Evolutionary conservation across 2,888 invertebrate species (phyloP), one percentile per base, ranked within the genome.

Genomic region (Conchocele bisecta): DNA sequence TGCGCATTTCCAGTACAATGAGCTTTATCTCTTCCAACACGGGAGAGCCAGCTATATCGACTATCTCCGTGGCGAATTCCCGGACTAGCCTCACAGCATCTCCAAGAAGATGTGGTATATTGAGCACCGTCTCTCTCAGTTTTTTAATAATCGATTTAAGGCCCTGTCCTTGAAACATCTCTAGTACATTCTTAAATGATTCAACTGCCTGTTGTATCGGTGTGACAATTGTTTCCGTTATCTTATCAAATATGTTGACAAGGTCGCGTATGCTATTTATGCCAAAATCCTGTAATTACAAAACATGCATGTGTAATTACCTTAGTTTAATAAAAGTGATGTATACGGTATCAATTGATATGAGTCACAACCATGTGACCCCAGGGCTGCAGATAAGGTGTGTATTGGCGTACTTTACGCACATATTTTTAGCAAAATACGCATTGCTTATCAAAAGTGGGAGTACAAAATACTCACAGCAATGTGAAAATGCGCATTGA

Each of bases 221-320:
- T 13, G 64, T 53, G 20, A 80, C 65, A 17, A 83, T 74, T 11
- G 68, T 76, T 1, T 33, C 74, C 9, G 75, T 53, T 9, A 83
- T 64, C 50, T 67, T 74, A 51, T 83, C 82, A 46, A 75, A 83
- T 13, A 79, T 68, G 13, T 75, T 57, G 1, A 75, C 82, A 22
- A 83, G 28, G 17, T 83, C 81, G 9, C 59, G 51, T 1, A 83
- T 59, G 26, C 71, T 67, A 53, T 81, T 72, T 35, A 83, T 75
- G 20, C 82, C 82, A 68, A 83, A 83, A 22, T 83, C 82, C 82
- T 83, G 58, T n/a, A n/a, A n/a, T n/a, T n/a, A n/a, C n/a, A n/a
- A n/a, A n/a, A n/a, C n/a, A n/a, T n/a, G n/a, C n/a, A n/a, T n/a
- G n/a, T n/a, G n/a, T n/a, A n/a, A n/a, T n/a, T n/a, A n/a, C n/a